phyloP scores from a whole-genome alignment of 2,888 invertebrate genomes.

The Meliscaeva auricollis region DNA sequence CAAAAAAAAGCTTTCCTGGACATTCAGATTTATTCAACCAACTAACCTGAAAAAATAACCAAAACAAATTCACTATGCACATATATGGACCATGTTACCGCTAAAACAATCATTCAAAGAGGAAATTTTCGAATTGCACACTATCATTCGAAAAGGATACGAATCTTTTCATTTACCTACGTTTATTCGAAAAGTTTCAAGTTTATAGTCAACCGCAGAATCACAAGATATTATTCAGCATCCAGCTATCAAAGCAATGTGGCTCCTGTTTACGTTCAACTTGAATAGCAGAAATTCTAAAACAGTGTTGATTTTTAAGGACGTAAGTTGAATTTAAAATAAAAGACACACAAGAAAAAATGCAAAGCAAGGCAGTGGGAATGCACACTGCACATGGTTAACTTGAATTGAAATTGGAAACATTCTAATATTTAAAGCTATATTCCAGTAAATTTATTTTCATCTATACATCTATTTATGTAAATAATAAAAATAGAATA shows the following conservation, averaged over 20 bases:
- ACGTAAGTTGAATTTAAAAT: slow-evolving; percentile 3
- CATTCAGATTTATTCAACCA: neutral
- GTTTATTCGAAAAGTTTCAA: slow-evolving; percentile 21
- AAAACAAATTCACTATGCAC: neutral
- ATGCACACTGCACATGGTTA: neutral
- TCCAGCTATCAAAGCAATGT: slow-evolving; percentile 38
- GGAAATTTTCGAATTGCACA: neutral
- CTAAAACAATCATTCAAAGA: neutral
- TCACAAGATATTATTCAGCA: slow-evolving; percentile 14
- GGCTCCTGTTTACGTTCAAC: slow-evolving; percentile 56
- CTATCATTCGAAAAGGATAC: neutral
- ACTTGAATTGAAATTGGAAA: neutral
- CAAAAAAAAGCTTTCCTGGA: too few species aligned
- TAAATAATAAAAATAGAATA: too few species aligned
- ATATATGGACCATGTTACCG: neutral
- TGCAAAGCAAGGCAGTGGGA: neutral
- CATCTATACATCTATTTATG: neutral
- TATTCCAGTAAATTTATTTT: too few species aligned
- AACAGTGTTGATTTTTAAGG: slow-evolving; percentile 21
- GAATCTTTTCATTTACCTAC: neutral
- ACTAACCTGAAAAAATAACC: neutral
- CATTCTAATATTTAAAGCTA: neutral
- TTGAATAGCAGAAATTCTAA: slow-evolving; percentile 32
- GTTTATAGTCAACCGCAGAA: slow-evolving; percentile 38
- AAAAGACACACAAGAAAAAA: neutral